Evolutionary conservation across 2,113 vertebrate genomes (phyloP).

Genomic region (Protobothrops flavoviridis): DNA sequence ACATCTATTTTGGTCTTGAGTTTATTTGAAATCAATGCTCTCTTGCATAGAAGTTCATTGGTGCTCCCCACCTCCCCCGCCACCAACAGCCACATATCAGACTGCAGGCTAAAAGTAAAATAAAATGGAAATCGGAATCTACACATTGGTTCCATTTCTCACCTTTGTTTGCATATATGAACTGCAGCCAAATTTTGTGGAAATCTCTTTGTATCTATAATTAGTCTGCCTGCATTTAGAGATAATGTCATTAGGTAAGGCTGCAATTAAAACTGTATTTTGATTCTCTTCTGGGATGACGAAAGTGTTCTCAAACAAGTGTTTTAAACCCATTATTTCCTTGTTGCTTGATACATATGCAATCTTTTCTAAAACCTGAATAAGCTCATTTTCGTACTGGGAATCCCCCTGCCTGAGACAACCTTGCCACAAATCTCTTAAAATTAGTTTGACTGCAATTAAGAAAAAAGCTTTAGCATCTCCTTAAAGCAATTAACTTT

Average conservation of each 20-base stretch:
- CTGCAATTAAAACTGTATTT: not conserved
- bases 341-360: not conserved
- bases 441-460: constrained; percentile 1
- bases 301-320: constrained; percentile 3
- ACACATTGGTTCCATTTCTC: not conserved
- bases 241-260: not conserved
- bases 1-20: not conserved
- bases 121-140: not conserved
- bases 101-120: not conserved
- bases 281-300: constrained; percentile 14
- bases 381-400: constrained; percentile 15
- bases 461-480: not conserved
- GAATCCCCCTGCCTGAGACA: constrained; percentile 14
- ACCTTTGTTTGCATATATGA: not conserved
- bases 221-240: not conserved
- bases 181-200: not conserved
- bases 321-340: not conserved
- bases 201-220: constrained; percentile 3
- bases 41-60: not conserved
- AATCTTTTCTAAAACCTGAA: not conserved
- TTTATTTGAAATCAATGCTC: not conserved
- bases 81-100: not conserved
- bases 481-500: constrained; percentile 13
- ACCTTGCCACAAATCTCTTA: constrained; percentile 5
- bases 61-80: not conserved